These are phyloP conservation scores for Sceloporus tristichus DNA, from an alignment of 2,113 vertebrate species.

Conservation along the genomic window DNA sequence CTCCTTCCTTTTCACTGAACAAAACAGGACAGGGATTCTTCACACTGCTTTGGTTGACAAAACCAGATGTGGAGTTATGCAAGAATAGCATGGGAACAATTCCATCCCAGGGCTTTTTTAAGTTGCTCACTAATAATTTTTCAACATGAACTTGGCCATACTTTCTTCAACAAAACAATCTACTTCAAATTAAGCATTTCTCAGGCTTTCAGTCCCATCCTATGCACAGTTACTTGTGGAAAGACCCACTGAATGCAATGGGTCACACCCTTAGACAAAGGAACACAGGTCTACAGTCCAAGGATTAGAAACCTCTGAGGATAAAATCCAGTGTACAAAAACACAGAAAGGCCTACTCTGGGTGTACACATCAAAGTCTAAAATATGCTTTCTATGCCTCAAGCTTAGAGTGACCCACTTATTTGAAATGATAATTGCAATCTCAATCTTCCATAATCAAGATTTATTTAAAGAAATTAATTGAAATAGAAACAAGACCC, in stretches of 20 bases:
- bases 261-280: not conserved
- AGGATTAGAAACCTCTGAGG: not conserved
- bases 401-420: no score
- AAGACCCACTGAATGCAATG: not conserved
- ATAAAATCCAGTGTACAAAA: not conserved
- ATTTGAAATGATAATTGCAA: not conserved
- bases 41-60: not conserved
- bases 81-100: not conserved
- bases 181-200: not conserved
- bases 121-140: not conserved
- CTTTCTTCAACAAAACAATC: not conserved
- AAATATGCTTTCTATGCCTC: not conserved
- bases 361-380: not conserved
- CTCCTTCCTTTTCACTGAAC: constrained; percentile 9
- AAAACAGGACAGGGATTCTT: not conserved
- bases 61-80: not conserved
- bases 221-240: not conserved
- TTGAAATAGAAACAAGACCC: not conserved
- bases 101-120: not conserved
- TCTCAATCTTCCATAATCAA: not conserved
- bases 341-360: not conserved
- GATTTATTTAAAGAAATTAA: not conserved
- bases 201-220: not conserved
- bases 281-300: not conserved
- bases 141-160: not conserved